These are phyloP conservation scores for Mizuhopecten yessoensis DNA, from an alignment of 1,140 invertebrate genomes.

Conservation along the genomic window DNA sequence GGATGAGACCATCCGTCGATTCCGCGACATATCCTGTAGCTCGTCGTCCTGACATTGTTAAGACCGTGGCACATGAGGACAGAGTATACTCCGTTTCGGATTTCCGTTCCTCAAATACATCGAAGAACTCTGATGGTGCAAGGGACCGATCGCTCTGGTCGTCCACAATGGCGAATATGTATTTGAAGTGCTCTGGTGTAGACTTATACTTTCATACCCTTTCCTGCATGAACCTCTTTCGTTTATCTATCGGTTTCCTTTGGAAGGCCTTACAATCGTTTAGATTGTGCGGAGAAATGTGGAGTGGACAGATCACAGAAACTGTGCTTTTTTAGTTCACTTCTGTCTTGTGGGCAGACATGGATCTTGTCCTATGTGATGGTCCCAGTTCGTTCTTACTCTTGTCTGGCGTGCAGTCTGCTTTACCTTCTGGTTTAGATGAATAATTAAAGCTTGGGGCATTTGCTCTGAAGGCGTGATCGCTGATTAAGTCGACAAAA, in stretches of 20 bases:
- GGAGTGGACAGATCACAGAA: background rate
- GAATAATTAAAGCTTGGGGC: background rate
- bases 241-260: background rate
- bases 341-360: conserved; percentile 38
- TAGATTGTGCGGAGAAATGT: conserved; percentile 12
- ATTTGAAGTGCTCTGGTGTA: background rate
- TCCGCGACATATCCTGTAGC: background rate
- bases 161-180: conserved; percentile 49
- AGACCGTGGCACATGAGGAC: conserved; percentile 52
- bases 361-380: conserved; percentile 29
- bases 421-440: background rate
- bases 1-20: conserved; percentile 6
- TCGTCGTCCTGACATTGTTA: conserved; percentile 41
- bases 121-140: conserved; percentile 41
- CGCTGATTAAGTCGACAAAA: conserved; percentile 62
- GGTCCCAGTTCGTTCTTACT: background rate
- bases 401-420: background rate
- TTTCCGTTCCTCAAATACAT: background rate
- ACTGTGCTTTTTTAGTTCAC: background rate
- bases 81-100: conserved; percentile 46
- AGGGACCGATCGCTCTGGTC: conserved; percentile 57
- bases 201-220: conserved; percentile 40
- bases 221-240: conserved; percentile 45
- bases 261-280: conserved; percentile 46
- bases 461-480: conserved; percentile 39